These are phyloP conservation scores for Daphoenositta chrysoptera DNA, from an alignment of 2,113 vertebrate genomes.

Conservation along the genomic window DNA sequence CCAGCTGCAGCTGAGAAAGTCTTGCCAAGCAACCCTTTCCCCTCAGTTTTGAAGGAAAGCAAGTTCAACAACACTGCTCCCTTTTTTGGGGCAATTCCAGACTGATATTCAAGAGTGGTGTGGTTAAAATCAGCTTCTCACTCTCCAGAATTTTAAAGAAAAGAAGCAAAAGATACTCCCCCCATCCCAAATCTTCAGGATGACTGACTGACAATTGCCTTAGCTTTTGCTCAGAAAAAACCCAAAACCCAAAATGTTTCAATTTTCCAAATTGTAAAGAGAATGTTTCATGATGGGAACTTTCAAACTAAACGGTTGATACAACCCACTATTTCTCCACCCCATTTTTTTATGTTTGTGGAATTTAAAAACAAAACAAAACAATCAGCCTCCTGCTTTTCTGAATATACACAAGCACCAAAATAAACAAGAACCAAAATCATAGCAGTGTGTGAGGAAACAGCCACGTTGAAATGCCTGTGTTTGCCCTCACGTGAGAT, in stretches of 20 bases:
- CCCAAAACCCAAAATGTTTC: background rate
- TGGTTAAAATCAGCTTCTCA: background rate
- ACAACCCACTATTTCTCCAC: background rate
- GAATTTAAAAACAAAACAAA: background rate
- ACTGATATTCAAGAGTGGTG: accelerated
- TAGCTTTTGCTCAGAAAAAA: background rate
- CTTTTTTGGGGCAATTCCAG: background rate
- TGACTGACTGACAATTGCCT: background rate
- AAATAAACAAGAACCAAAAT: background rate
- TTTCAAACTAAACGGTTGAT: background rate
- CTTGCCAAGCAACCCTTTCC: background rate
- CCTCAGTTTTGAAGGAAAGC: background rate
- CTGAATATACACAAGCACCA: background rate
- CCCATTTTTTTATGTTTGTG: background rate
- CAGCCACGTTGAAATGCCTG: background rate
- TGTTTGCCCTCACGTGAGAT: background rate
- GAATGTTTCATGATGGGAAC: background rate
- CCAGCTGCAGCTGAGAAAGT: background rate
- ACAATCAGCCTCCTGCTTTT: background rate
- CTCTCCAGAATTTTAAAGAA: background rate
- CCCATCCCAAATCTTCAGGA: accelerated
- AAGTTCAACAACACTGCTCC: background rate
- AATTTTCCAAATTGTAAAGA: background rate
- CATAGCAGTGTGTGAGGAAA: background rate
- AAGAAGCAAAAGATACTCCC: background rate